Conservation (phyloP, 2,113 vertebrate genomes). For the Piprites chloris region DNA sequence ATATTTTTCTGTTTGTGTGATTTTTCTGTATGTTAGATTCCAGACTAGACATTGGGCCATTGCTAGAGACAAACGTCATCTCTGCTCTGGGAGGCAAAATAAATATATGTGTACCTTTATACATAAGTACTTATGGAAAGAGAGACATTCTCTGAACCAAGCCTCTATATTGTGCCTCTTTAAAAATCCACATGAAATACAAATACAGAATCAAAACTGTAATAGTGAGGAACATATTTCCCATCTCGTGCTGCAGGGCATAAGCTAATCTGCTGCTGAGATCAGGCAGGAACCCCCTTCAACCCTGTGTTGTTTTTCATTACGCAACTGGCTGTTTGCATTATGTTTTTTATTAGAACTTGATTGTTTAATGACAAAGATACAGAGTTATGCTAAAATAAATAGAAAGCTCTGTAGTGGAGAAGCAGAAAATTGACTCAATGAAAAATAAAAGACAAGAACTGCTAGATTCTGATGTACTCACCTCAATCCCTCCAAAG, state of each 20-base stretch:
- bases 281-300: conserved; percentile 17
- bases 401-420: not conserved
- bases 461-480: not conserved
- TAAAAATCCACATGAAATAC: conserved; percentile 30
- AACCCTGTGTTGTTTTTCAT: conserved; percentile 46
- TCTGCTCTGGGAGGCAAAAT: not conserved
- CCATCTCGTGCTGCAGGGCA: conserved; percentile 24
- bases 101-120: not conserved
- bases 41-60: not conserved
- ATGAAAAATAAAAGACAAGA: conserved; percentile 12
- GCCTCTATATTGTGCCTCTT: not conserved
- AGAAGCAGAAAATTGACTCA: not conserved
- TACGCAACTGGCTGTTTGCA: conserved; percentile 45
- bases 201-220: not conserved
- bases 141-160: not conserved
- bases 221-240: not conserved
- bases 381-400: conserved; percentile 40
- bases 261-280: conserved; percentile 50
- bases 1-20: not conserved
- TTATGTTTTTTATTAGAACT: conserved; percentile 50
- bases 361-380: conserved; percentile 59
- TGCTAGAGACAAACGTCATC: not conserved
- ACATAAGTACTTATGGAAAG: not conserved
- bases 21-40: not conserved
- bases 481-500: not conserved